Evolutionary conservation across 2,113 vertebrate species (phyloP).

Genomic region (Macquaria australasica): DNA sequence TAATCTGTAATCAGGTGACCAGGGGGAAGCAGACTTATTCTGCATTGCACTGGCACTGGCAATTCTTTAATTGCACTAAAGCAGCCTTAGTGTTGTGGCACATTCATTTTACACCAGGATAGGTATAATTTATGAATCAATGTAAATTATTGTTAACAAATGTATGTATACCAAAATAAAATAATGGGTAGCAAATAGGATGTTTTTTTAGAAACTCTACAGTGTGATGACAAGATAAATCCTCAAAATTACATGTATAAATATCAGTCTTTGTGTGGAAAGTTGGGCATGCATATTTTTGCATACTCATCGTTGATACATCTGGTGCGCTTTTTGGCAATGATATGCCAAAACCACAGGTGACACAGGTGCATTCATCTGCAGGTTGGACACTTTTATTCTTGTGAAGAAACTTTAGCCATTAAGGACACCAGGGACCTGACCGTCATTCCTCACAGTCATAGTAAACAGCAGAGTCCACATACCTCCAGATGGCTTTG

Average conservation of each 20-base stretch:
- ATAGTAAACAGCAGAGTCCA: slow-evolving; percentile 43
- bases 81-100: background rate
- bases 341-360: slow-evolving; percentile 56
- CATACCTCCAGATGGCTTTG: slow-evolving; percentile 55
- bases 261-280: slow-evolving; percentile 8
- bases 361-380: slow-evolving; percentile 44
- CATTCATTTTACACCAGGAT: background rate
- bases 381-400: slow-evolving; percentile 54
- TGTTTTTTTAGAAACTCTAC: background rate
- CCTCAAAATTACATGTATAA: background rate
- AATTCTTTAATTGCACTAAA: background rate
- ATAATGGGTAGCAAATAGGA: background rate
- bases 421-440: slow-evolving; percentile 56
- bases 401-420: slow-evolving; percentile 40
- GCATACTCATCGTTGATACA: slow-evolving; percentile 56
- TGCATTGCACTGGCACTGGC: too few species aligned
- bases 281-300: slow-evolving; percentile 60
- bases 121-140: background rate
- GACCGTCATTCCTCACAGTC: slow-evolving; percentile 53
- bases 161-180: background rate
- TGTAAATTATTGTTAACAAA: background rate
- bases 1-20: background rate
- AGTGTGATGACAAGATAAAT: background rate
- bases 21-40: background rate
- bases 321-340: slow-evolving; percentile 54